Percentiles rank a stretch among this genome's conserved stretches.
phyloP scores from a whole-genome alignment of 1,140 invertebrate genomes.

The Psix sp. region DNA sequence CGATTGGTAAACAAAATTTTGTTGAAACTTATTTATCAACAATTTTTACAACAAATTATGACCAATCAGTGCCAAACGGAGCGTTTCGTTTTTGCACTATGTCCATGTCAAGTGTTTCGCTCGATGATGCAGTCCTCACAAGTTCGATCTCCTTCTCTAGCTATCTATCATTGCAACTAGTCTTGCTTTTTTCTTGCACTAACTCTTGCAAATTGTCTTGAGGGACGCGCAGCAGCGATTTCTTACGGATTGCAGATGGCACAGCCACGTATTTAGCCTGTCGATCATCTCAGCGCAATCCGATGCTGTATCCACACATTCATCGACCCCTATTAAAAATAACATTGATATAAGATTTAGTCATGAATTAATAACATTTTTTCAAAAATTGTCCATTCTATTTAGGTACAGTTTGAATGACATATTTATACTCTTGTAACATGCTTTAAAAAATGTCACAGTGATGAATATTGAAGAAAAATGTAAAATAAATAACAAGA shows the following conservation, averaged over 20 bases:
- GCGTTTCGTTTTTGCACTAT: conserved; percentile 31
- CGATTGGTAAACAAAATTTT: conserved; percentile 14
- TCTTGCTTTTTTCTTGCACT: conserved; percentile 39
- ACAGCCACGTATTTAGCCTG: conserved; percentile 77
- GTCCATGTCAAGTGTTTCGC: conserved; percentile 32
- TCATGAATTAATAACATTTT: too few species aligned
- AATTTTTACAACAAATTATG: conserved; percentile 33
- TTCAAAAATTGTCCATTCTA: too few species aligned
- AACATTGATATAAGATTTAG: conserved; percentile 4
- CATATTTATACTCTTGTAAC: too few species aligned
- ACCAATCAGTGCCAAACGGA: conserved; percentile 16
- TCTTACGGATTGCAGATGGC: conserved; percentile 76
- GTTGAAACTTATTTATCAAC: conserved; percentile 25
- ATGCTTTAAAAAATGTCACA: too few species aligned
- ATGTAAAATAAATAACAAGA: too few species aligned
- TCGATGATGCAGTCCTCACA: conserved; percentile 37
- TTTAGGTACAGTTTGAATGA: too few species aligned
- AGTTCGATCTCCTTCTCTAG: conserved; percentile 51
- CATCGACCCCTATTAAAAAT: conserved; percentile 71
- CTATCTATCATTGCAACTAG: conserved; percentile 29
- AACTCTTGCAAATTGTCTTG: conserved; percentile 70
- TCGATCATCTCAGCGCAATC: conserved; percentile 76
- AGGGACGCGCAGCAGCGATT: conserved; percentile 75
- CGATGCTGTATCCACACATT: conserved; percentile 72
- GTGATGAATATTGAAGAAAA: too few species aligned